Evolutionary conservation across 1,140 invertebrate species (phyloP).

Genomic region (Caerostris darwini): DNA sequence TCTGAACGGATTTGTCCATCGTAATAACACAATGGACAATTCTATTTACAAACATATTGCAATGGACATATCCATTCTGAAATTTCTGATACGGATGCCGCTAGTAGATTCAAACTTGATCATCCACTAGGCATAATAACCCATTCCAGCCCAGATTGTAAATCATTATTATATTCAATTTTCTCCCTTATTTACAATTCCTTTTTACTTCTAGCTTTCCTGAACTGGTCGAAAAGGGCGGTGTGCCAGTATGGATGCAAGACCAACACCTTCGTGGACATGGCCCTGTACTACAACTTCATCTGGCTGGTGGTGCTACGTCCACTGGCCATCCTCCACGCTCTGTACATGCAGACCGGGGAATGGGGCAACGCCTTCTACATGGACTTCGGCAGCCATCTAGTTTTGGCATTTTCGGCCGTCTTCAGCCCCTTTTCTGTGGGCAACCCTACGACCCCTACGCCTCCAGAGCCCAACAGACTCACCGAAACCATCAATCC

Average conservation of each 20-base stretch:
- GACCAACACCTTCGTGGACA: constrained; percentile 75
- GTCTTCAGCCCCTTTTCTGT: constrained; percentile 78
- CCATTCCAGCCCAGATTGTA: too few species aligned
- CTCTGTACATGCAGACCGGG: constrained; percentile 69
- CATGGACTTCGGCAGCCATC: constrained; percentile 79
- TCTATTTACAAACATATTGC: too few species aligned
- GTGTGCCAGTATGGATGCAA: constrained; percentile 73
- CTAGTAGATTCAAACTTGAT: too few species aligned
- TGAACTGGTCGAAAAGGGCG: constrained; percentile 56
- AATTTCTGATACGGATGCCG: too few species aligned
- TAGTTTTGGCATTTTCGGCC: constrained; percentile 78
- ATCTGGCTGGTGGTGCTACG: constrained; percentile 79
- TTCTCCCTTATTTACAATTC: too few species aligned
- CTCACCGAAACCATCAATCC: constrained; percentile 73
- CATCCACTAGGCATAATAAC: too few species aligned
- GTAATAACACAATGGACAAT: too few species aligned
- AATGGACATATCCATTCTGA: too few species aligned
- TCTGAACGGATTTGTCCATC: too few species aligned
- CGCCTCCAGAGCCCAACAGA: not conserved
- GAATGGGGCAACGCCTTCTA: constrained; percentile 69
- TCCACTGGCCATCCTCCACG: constrained; percentile 78
- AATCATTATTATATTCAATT: too few species aligned
- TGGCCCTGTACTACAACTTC: constrained; percentile 79
- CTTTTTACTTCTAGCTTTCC: constrained; percentile 49
- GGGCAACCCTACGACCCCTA: not conserved